Evolutionary conservation across 1,140 invertebrate species (phyloP).

Genomic region (Drosophila rhopaloa): DNA sequence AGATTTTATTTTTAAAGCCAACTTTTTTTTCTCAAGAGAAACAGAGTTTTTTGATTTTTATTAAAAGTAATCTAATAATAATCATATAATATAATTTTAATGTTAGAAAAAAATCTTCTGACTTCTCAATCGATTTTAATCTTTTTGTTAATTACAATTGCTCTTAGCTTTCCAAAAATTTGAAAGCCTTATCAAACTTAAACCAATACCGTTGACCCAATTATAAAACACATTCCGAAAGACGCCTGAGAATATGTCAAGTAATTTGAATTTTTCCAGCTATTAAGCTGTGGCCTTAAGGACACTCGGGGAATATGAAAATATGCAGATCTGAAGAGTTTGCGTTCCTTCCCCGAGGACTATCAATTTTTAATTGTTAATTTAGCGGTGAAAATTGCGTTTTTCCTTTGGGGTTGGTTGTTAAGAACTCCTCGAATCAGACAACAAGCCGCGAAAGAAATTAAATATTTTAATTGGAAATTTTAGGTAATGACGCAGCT

Average conservation of each 20-base stretch:
- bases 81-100: no score
- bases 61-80: no score
- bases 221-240: slow-evolving; percentile 17
- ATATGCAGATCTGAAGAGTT: slow-evolving; percentile 34
- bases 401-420: slow-evolving; percentile 33
- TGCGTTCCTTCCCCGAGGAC: slow-evolving; percentile 44
- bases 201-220: slow-evolving; percentile 13
- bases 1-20: background rate
- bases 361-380: slow-evolving; percentile 84
- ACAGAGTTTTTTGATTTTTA: no score
- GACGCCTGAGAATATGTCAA: slow-evolving; percentile 44
- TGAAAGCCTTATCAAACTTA: background rate
- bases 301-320: slow-evolving; percentile 27
- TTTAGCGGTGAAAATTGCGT: slow-evolving; percentile 77
- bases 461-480: slow-evolving; percentile 84
- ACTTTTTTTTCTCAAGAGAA: no score
- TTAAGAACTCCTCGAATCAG: slow-evolving; percentile 49
- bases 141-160: background rate
- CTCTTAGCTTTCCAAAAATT: no score
- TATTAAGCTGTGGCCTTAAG: slow-evolving; percentile 55
- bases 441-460: slow-evolving; percentile 75
- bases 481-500: slow-evolving; percentile 66
- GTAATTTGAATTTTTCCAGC: slow-evolving; percentile 61
- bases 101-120: no score
- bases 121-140: background rate